Evolutionary conservation across 2,888 invertebrate genomes (phyloP).

Genomic region (Bombylius major): DNA sequence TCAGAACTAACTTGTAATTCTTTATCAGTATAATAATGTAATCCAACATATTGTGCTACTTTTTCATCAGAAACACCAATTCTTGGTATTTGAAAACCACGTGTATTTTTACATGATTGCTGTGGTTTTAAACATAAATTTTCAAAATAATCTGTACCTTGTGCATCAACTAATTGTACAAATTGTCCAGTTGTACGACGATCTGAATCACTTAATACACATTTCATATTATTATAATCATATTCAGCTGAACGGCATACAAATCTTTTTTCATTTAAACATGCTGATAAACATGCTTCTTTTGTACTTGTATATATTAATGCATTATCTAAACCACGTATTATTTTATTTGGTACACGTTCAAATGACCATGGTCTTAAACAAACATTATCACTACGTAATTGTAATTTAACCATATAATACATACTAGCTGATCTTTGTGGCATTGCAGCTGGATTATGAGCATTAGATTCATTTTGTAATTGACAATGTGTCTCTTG

Average conservation of each 20-base stretch:
- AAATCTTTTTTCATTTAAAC: constrained; percentile 86
- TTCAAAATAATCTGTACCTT: constrained; percentile 66
- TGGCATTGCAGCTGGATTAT: constrained; percentile 74
- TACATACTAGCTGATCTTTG: constrained; percentile 81
- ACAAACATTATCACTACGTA: constrained; percentile 84
- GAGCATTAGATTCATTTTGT: constrained; percentile 85
- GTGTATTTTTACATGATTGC: constrained; percentile 75
- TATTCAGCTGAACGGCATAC: constrained; percentile 86
- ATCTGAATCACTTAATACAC: constrained; percentile 82
- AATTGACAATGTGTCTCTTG: constrained; percentile 84
- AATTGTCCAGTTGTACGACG: constrained; percentile 75
- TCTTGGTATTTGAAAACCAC: constrained; percentile 66
- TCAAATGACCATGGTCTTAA: constrained; percentile 88
- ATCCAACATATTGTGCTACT: constrained; percentile 79
- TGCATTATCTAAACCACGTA: constrained; percentile 80
- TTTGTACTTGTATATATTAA: constrained; percentile 88
- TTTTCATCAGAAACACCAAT: constrained; percentile 85
- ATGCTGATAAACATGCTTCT: constrained; percentile 85
- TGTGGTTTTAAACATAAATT: constrained; percentile 80
- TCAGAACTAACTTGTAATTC: constrained; percentile 82
- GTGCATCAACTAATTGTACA: constrained; percentile 82
- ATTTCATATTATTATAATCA: constrained; percentile 85
- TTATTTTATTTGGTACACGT: constrained; percentile 83
- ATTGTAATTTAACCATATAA: constrained; percentile 81
- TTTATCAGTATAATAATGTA: constrained; percentile 89